These are phyloP conservation scores for Macaca mulatta DNA, from an alignment of 2,113 vertebrate species.

Conservation along the genomic window DNA sequence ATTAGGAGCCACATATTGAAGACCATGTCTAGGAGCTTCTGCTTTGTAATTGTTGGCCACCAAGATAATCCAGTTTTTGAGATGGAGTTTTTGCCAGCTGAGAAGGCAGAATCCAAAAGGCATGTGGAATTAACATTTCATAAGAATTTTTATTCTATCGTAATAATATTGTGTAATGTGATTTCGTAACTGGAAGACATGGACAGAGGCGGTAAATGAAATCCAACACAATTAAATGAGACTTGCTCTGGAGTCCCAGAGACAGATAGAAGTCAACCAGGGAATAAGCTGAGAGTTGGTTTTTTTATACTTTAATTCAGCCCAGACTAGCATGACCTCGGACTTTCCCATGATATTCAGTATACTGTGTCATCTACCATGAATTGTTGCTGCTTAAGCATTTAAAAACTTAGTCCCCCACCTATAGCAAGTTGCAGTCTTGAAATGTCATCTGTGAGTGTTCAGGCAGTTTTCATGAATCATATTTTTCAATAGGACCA, in stretches of 20 bases:
- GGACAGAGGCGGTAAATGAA: neutral
- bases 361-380: neutral
- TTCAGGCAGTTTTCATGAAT: neutral
- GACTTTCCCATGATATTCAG: neutral
- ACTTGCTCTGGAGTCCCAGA: neutral
- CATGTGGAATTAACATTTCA: neutral
- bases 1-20: constrained; percentile 51
- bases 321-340: neutral
- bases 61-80: constrained; percentile 98
- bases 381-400: neutral
- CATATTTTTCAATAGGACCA: neutral
- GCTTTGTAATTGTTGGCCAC: constrained; percentile 98
- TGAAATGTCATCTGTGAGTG: neutral
- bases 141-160: neutral
- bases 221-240: neutral
- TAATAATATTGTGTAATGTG: neutral
- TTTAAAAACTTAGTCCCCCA: neutral
- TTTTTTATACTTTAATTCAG: neutral
- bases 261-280: neutral
- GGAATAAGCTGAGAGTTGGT: neutral
- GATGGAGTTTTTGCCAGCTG: constrained; percentile 97
- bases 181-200: neutral
- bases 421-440: neutral
- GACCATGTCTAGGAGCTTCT: constrained; percentile 95
- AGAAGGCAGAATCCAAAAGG: constrained; percentile 96